Conservation (phyloP, 2,797 vertebrate genomes). For the Choloepus didactylus region DNA sequence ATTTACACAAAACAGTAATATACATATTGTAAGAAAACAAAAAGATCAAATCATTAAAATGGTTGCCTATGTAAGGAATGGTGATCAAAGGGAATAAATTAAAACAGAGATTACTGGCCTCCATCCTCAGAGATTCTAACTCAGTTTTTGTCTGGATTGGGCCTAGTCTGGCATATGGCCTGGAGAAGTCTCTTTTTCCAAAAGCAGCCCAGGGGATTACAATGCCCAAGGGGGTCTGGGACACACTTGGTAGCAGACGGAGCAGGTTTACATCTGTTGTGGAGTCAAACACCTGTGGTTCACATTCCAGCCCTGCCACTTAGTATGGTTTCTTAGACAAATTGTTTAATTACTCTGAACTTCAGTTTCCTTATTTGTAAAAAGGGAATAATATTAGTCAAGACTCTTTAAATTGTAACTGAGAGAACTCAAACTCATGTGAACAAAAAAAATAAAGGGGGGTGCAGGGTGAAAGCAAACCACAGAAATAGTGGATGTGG, state of each 20-base stretch:
- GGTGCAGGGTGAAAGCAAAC: not conserved
- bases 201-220: not conserved
- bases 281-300: not conserved
- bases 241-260: not conserved
- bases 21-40: not conserved
- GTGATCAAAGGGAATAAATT: not conserved
- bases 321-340: not conserved
- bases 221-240: not conserved
- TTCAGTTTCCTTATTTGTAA: not conserved
- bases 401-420: not conserved
- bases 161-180: not conserved
- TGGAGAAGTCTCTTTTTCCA: not conserved
- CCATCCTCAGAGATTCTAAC: not conserved
- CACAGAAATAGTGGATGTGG: not conserved
- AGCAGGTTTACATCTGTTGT: not conserved
- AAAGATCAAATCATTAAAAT: not conserved
- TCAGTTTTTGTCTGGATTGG: not conserved
- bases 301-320: not conserved
- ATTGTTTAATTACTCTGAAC: not conserved
- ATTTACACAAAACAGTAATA: not conserved
- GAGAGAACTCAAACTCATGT: not conserved
- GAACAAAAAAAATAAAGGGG: not conserved
- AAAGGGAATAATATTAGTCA: not conserved
- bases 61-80: no score
- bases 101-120: not conserved